Conservation (phyloP, 2,888 invertebrate genomes). For the Rosalia funebris region DNA sequence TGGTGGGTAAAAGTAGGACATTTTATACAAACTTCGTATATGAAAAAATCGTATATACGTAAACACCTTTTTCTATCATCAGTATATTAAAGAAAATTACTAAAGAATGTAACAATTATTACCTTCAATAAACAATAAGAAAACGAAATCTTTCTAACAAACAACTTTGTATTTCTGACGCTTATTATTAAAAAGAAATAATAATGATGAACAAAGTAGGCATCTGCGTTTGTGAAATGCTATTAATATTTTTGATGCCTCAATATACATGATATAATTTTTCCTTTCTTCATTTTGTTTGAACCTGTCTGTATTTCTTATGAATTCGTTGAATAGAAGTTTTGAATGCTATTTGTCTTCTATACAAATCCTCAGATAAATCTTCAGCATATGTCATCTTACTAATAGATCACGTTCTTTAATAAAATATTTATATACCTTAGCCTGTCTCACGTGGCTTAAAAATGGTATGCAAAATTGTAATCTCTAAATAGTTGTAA, state of each 20-base stretch:
- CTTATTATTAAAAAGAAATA: too few relatives aligned
- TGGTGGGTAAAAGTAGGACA: too few relatives aligned
- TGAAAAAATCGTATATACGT: too few relatives aligned
- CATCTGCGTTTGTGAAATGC: too few relatives aligned
- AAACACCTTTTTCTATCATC: too few relatives aligned
- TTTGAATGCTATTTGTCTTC: slow-evolving; percentile 33
- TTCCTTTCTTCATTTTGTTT: slow-evolving; percentile 7
- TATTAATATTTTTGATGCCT: slow-evolving; percentile 16
- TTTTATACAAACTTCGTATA: too few relatives aligned
- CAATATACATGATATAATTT: slow-evolving; percentile 17
- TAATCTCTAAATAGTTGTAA: slow-evolving; percentile 21
- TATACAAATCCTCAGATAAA: slow-evolving; percentile 26
- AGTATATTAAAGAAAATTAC: too few relatives aligned
- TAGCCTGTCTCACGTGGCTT: slow-evolving; percentile 31
- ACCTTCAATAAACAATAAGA: too few relatives aligned
- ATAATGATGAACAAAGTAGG: too few relatives aligned
- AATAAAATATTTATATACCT: slow-evolving; percentile 22
- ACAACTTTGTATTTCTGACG: too few relatives aligned
- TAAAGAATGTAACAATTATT: too few relatives aligned
- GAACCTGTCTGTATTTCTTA: slow-evolving; percentile 14
- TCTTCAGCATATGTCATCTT: slow-evolving; percentile 12
- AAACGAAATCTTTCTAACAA: too few relatives aligned
- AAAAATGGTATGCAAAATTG: slow-evolving; percentile 30
- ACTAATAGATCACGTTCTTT: slow-evolving; percentile 13
- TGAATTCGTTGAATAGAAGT: slow-evolving; percentile 17